A percentile compares a stretch with the other conserved stretches of the same genome.
These are phyloP conservation scores for Fulmarus glacialis DNA, from an alignment of 2,113 vertebrate genomes.

Conservation along the genomic window DNA sequence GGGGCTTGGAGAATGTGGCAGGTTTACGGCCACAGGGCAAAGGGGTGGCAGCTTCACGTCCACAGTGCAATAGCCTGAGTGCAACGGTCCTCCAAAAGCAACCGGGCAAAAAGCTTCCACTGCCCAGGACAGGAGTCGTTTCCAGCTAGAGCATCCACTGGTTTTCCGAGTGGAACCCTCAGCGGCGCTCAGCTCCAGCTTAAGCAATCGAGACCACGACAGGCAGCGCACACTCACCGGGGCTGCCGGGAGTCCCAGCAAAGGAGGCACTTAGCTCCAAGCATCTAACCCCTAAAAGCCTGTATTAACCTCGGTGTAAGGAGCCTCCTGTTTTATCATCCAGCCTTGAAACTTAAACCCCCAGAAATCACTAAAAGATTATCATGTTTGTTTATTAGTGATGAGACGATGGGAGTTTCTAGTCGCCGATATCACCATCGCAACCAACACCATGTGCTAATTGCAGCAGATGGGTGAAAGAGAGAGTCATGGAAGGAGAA, in stretches of 20 bases:
- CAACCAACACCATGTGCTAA: neutral
- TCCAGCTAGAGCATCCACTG: neutral
- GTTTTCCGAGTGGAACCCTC: neutral
- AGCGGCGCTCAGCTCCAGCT: neutral
- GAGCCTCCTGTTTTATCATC: neutral
- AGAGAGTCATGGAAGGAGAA: neutral
- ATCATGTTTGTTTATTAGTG: neutral
- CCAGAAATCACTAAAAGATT: neutral
- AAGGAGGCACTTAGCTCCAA: neutral
- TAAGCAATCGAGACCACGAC: accelerated
- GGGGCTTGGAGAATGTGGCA: neutral
- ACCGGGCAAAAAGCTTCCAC: neutral
- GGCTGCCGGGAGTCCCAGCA: neutral
- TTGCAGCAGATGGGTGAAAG: neutral
- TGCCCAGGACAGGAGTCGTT: neutral
- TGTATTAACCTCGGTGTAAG: neutral
- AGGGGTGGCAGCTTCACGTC: neutral
- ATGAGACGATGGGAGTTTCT: neutral
- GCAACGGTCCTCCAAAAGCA: neutral
- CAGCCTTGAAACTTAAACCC: neutral
- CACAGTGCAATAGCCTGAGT: neutral
- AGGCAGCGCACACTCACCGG: accelerated
- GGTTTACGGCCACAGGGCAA: too few species aligned
- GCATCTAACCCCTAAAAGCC: neutral
- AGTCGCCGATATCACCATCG: accelerated